These are phyloP conservation scores for Diachasmimorpha longicaudata DNA, from an alignment of 1,140 invertebrate genomes.

Conservation along the genomic window DNA sequence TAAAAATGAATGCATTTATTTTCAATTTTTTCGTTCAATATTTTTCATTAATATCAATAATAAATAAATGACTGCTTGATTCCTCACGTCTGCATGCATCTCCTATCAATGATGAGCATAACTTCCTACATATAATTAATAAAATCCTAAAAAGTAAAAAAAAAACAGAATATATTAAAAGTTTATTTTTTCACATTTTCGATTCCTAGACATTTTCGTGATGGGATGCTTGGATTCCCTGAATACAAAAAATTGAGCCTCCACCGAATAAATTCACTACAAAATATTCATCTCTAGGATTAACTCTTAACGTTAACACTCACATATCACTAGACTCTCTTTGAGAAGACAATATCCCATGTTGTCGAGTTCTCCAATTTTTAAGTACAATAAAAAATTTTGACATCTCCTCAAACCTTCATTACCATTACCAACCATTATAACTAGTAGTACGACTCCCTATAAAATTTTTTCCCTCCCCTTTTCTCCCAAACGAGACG, in stretches of 20 bases:
- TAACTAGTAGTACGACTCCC: neutral
- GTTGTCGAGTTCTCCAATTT: neutral
- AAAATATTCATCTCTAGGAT: constrained; percentile 10
- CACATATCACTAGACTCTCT: neutral
- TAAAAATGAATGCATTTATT: neutral
- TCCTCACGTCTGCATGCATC: neutral
- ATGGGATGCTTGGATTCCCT: neutral
- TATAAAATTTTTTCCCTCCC: neutral
- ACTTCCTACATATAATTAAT: neutral
- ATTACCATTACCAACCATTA: neutral
- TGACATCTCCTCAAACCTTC: too few relatives aligned
- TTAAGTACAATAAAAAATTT: too few relatives aligned
- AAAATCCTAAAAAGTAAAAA: neutral
- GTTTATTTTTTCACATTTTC: neutral
- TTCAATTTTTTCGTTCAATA: neutral
- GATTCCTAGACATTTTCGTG: neutral
- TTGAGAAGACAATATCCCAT: neutral
- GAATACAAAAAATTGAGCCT: neutral
- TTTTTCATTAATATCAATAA: neutral
- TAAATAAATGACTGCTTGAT: neutral
- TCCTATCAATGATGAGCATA: neutral
- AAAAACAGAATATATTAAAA: neutral
- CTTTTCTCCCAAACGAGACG: neutral
- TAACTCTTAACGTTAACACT: neutral
- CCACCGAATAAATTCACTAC: constrained; percentile 10